Conservation (phyloP, 2,113 vertebrate genomes). For the Centropristis striata region DNA sequence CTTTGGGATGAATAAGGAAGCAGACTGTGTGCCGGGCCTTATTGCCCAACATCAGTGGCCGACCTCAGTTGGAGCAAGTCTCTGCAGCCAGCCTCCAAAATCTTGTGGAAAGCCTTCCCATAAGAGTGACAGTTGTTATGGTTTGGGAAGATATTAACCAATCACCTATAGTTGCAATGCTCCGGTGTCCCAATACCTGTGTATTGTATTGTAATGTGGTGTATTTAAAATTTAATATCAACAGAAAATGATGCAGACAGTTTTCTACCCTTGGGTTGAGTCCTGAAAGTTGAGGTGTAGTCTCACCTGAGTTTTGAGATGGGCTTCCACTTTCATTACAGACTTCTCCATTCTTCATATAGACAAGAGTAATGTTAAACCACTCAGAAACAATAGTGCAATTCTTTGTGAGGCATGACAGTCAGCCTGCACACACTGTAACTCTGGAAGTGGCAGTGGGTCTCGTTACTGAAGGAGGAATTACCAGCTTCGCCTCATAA, state of each 20-base stretch:
- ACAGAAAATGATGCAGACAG: background rate
- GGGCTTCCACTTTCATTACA: background rate
- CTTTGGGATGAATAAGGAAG: background rate
- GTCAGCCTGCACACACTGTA: background rate
- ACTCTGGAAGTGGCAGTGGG: background rate
- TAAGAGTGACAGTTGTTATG: background rate
- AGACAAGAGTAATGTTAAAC: slow-evolving; percentile 11
- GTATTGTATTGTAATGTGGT: no score
- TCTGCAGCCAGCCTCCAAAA: background rate
- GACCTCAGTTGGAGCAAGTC: background rate
- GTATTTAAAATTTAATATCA: background rate
- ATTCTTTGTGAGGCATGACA: background rate
- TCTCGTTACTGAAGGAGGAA: slow-evolving; percentile 18
- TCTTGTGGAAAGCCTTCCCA: background rate
- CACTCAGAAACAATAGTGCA: slow-evolving; percentile 4
- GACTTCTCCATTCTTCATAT: slow-evolving; percentile 13
- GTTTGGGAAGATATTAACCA: background rate
- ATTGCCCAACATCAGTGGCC: background rate
- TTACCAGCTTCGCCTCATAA: slow-evolving; percentile 13
- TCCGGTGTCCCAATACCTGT: background rate
- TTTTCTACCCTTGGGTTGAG: background rate
- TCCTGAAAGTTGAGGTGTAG: background rate
- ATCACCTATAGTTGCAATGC: background rate
- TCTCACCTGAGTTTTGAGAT: slow-evolving; percentile 17
- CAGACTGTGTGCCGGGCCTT: background rate